phyloP scores from a whole-genome alignment of 1,140 invertebrate species.

The Odontomachus brunneus region DNA sequence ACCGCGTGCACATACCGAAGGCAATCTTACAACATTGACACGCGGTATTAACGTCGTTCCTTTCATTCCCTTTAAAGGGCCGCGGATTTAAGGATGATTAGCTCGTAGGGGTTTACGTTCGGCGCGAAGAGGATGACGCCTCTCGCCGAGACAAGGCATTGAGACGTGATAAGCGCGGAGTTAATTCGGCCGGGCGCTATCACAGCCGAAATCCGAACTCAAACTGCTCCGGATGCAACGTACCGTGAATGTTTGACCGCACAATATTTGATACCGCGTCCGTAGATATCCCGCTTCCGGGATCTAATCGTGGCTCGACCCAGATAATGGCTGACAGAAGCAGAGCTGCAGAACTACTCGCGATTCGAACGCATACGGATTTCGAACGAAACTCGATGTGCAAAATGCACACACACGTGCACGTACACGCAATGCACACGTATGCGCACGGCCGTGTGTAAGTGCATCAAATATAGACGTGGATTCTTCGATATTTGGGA shows the following conservation, averaged over 20 bases:
- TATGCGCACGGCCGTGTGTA: neutral
- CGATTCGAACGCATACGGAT: conserved; percentile 34
- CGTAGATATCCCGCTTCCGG: conserved; percentile 59
- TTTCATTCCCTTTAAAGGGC: neutral
- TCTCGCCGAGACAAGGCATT: conserved; percentile 18
- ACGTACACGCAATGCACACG: too few relatives aligned
- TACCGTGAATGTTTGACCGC: conserved; percentile 65
- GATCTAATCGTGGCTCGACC: conserved; percentile 68
- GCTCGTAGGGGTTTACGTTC: neutral
- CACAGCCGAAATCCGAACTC: conserved; percentile 50
- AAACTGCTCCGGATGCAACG: conserved; percentile 54
- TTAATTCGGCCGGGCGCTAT: conserved; percentile 52
- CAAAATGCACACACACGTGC: conserved; percentile 12
- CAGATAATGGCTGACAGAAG: conserved; percentile 62
- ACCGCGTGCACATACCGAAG: too few relatives aligned
- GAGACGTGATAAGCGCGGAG: conserved; percentile 41
- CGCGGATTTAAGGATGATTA: conserved; percentile 18
- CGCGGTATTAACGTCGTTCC: neutral
- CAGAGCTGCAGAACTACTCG: conserved; percentile 46
- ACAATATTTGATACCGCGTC: conserved; percentile 61
- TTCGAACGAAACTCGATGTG: neutral
- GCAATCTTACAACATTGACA: neutral
- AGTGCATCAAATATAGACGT: conserved; percentile 31
- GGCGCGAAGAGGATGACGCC: neutral
- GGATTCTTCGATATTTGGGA: conserved; percentile 22